Percentiles rank a stretch among this genome's conserved stretches.
These are phyloP conservation scores for Choristoneura fumiferana DNA, from an alignment of 1,140 invertebrate species.

Conservation along the genomic window DNA sequence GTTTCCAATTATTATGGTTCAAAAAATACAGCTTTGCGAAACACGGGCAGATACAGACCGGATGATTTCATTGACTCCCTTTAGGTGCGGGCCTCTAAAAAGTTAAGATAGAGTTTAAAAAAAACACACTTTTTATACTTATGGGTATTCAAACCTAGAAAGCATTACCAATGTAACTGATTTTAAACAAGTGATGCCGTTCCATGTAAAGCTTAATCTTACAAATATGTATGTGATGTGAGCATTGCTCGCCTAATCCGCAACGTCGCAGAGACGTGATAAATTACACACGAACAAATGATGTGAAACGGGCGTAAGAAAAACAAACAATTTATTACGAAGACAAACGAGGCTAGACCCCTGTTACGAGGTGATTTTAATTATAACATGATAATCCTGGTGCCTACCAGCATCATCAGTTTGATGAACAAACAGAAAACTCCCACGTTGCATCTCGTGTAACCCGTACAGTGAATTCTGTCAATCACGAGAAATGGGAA, in stretches of 20 bases:
- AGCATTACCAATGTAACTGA: too few relatives aligned
- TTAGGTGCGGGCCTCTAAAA: too few relatives aligned
- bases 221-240: constrained; percentile 31
- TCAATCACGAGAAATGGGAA: too few relatives aligned
- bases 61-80: too few relatives aligned
- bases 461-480: too few relatives aligned
- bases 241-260: constrained; percentile 56
- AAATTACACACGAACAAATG: constrained; percentile 65
- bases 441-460: background rate
- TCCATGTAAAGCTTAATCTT: constrained; percentile 32
- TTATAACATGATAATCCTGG: constrained; percentile 40
- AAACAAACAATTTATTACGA: constrained; percentile 69
- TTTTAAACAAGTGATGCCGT: background rate
- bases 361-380: constrained; percentile 56
- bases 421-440: background rate
- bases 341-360: constrained; percentile 53
- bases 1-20: too few relatives aligned
- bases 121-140: too few relatives aligned
- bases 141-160: too few relatives aligned
- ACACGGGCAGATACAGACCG: too few relatives aligned
- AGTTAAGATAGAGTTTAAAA: too few relatives aligned
- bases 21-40: too few relatives aligned
- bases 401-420: background rate
- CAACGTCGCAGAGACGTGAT: constrained; percentile 47
- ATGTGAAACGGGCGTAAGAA: constrained; percentile 50